Percentiles rank a stretch among this genome's conserved stretches.
Evolutionary conservation across 2,888 invertebrate genomes (phyloP).

Genomic region (Lamellibrachia columna): DNA sequence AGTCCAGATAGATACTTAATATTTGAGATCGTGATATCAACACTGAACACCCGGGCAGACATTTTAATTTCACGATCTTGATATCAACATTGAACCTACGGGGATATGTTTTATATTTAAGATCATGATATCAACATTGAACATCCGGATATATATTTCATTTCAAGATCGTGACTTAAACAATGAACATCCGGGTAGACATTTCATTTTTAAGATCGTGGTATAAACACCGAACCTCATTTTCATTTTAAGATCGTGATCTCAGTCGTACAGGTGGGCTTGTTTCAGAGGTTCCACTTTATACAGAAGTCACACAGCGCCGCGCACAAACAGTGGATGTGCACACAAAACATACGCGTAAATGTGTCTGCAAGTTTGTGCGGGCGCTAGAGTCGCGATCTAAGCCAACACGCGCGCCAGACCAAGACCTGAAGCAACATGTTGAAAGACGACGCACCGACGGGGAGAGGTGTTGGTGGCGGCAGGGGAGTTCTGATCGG

Average conservation of each 20-base stretch:
- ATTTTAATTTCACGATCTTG: too few species aligned
- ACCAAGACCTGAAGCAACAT: not conserved
- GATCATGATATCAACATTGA: not conserved
- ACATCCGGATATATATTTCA: not conserved
- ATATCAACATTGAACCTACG: too few species aligned
- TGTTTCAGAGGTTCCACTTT: conserved; percentile 1
- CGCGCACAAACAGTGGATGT: not conserved
- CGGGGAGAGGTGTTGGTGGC: not conserved
- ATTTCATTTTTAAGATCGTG: not conserved
- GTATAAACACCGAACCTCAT: not conserved
- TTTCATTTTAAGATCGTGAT: not conserved
- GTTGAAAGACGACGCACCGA: not conserved
- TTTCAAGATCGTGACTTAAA: not conserved
- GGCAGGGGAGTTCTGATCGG: not conserved
- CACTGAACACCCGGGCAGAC: too few species aligned
- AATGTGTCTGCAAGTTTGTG: not conserved
- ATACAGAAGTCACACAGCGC: not conserved
- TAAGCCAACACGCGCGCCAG: not conserved
- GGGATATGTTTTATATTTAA: not conserved
- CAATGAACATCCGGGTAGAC: too few species aligned
- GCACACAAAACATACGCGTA: too few species aligned
- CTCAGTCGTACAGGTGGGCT: not conserved
- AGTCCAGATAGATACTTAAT: not conserved
- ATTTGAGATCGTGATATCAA: too few species aligned
- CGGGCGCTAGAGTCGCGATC: not conserved